Conservation (phyloP, 2,797 vertebrate species). For the Borostomias antarcticus region DNA sequence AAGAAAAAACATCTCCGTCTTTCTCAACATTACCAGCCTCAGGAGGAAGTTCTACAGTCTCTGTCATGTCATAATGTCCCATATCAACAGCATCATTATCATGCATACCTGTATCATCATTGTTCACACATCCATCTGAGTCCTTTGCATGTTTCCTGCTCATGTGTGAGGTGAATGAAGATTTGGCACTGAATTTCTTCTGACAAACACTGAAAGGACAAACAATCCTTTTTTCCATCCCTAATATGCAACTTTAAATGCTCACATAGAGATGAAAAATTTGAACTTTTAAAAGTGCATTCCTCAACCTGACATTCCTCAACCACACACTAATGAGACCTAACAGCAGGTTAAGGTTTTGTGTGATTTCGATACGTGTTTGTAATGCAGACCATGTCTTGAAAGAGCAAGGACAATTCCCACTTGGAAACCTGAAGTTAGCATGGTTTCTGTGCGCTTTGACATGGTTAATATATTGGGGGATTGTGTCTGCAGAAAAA, state of each 20-base stretch:
- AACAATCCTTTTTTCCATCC: constrained; percentile 9
- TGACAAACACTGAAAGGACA: constrained; percentile 14
- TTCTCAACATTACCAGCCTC: neutral
- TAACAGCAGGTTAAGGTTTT: neutral
- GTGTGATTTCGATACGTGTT: constrained; percentile 10
- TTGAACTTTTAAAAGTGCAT: constrained; percentile 8
- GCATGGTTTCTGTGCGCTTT: neutral
- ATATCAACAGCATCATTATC: constrained; percentile 5
- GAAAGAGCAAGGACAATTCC: constrained; percentile 7
- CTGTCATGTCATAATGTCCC: neutral
- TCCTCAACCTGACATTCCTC: neutral
- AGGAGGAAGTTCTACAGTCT: neutral
- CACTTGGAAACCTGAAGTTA: neutral
- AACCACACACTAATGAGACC: neutral
- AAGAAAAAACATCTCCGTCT: constrained; percentile 7
- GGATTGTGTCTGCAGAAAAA: too few species aligned
- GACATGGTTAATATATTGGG: too few species aligned
- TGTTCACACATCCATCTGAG: constrained; percentile 7
- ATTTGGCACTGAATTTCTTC: constrained; percentile 13
- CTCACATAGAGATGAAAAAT: constrained; percentile 2
- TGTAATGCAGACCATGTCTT: neutral
- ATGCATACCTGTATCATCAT: neutral
- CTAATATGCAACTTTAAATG: constrained; percentile 10
- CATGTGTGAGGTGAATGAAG: constrained; percentile 20
- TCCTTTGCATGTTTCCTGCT: constrained; percentile 10